Evolutionary conservation across 2,888 invertebrate genomes (phyloP), one percentile per base, ranked within the genome.

Genomic region (Gandaritis pyraliata): DNA sequence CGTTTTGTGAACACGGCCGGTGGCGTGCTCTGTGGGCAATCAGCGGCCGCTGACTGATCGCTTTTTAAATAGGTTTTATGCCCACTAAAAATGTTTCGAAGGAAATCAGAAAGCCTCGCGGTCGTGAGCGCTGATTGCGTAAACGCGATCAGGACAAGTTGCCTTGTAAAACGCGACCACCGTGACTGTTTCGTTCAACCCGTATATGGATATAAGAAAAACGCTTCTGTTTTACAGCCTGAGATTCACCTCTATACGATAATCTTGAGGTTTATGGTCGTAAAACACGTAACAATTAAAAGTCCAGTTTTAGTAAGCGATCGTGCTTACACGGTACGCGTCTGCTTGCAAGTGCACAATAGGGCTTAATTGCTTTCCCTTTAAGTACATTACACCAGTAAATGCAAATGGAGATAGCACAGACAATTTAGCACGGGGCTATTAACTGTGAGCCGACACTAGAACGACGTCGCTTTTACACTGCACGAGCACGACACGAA

Each of bases 61-160:
- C 92, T 90, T 92, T 92, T 92, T 92, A 92, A 92, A 91, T 91
- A 91, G 91, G 90, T 90, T 91, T 90, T 90, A 90, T 90, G 85
- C 86, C 84, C 81, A 86, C 88, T 88, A 88, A 90, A 90, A 92
- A 88, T 87, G 82, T 84, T 87, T 85, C 81, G 72, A 81, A 85
- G 85, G 86, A 88, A 89, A 88, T 87, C 86, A 84, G 85, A 80
- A 84, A 87, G 70, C 46, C 59, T 47, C 53, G 62, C 60, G 36
- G 82, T 83, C 81, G 80, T 83, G 53, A 54, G 59, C 53, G 84
- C 75, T 72, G 77, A 81, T 83, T 82, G 81, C 82, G 80, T 80
- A 80, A 81, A 80, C 75, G 78, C 76, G 73, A 77, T 69, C 76
- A 76, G 84, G 80, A 83, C 80, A 82, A 82, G 79, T 82, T 80